Evolutionary conservation across 2,797 vertebrate species (phyloP).

Genomic region (Avahi laniger): DNA sequence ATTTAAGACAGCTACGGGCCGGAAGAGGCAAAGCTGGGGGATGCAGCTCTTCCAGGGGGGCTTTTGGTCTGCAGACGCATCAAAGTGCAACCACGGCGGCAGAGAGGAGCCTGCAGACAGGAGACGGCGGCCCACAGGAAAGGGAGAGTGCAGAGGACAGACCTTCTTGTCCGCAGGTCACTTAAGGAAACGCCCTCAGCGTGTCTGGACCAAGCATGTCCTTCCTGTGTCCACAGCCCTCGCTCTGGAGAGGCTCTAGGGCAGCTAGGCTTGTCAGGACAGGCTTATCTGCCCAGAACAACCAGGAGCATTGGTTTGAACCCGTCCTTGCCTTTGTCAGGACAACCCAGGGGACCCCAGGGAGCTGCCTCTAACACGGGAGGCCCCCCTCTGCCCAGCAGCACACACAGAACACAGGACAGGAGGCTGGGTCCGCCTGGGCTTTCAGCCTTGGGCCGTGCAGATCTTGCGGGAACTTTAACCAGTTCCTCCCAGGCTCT

Average conservation of each 20-base stretch:
- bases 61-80: neutral
- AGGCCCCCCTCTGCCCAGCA: neutral
- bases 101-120: accelerated
- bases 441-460: neutral
- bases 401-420: accelerated
- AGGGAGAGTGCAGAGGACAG: neutral
- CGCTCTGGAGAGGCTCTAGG: neutral
- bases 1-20: neutral
- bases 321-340: neutral
- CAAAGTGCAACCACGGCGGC: neutral
- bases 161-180: neutral
- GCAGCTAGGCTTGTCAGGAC: neutral
- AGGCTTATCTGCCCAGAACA: neutral
- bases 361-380: neutral
- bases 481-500: neutral
- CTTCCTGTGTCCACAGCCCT: neutral
- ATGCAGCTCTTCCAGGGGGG: accelerated
- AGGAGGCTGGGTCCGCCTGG: too few relatives aligned
- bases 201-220: neutral
- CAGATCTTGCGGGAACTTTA: neutral
- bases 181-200: neutral
- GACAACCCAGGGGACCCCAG: neutral
- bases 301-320: neutral
- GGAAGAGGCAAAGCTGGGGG: neutral
- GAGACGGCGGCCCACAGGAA: neutral